These are phyloP conservation scores for Tetramorium bicarinatum DNA, from an alignment of 2,888 invertebrate genomes.

Conservation along the genomic window DNA sequence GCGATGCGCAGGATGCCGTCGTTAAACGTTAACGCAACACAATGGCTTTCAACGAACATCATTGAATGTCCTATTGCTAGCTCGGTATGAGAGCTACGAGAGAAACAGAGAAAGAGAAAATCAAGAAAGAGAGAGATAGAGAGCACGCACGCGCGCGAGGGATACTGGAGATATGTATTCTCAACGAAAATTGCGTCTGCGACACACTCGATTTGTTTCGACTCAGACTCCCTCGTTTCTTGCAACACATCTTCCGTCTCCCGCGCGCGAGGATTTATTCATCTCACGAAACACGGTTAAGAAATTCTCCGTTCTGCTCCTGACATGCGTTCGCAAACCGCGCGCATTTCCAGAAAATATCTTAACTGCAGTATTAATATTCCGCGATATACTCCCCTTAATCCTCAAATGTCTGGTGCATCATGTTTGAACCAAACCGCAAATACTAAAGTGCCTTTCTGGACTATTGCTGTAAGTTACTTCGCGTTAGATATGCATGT, in stretches of 20 bases:
- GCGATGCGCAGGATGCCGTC: not conserved
- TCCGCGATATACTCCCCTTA: not conserved
- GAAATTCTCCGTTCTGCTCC: not conserved
- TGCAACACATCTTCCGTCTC: not conserved
- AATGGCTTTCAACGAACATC: constrained; percentile 4
- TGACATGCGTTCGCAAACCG: not conserved
- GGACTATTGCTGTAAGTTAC: not conserved
- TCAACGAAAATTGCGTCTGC: not conserved
- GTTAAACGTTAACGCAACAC: constrained; percentile 25
- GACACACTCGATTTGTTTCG: constrained; percentile 7
- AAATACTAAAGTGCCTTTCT: not conserved
- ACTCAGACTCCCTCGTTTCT: not conserved
- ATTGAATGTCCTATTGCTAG: not conserved
- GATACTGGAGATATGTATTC: not conserved
- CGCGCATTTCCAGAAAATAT: not conserved
- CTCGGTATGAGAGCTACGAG: not conserved
- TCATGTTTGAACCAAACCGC: not conserved
- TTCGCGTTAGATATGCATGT: not conserved
- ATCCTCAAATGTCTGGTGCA: not conserved
- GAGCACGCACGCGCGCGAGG: not conserved
- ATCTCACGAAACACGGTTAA: not conserved
- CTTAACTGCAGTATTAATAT: constrained; percentile 23
- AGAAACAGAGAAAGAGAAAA: not conserved
- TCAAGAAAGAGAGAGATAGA: not conserved
- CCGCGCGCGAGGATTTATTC: constrained; percentile 13